Evolutionary conservation across 2,888 invertebrate genomes (phyloP), one percentile per base, ranked within the genome.

Genomic region (Pyrrhia umbra): DNA sequence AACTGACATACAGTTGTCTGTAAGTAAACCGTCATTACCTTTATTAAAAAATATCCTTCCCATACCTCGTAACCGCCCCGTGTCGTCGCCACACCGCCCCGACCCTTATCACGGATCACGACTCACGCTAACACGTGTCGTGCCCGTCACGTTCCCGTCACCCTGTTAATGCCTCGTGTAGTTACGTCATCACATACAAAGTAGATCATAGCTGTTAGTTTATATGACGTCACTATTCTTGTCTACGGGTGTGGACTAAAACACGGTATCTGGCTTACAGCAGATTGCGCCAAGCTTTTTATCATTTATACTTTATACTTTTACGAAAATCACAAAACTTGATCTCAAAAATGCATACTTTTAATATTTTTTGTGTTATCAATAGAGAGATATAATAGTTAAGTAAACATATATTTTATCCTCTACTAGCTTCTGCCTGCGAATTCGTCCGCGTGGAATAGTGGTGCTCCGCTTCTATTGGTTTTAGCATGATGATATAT

Each of bases 41-140:
- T n/a, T 13, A 34, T 34, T 21, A 42, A 42, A 40, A 21, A 42
- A 42, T 9, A 42, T 42, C 13, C 20, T 16, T 13, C 18, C 18
- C 5, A 20, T 10, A 42, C 20, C 42, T 18, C 18, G 2, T 1
- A 5, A 39, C 43, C 10, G 21, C 25, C 23, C 15, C 43, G 9
- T 45, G 70, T 66, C 66, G 54, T 37, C 70, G 20, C 40, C 49
- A 21, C 46, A 20, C n/a, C 43, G 30, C 6, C n/a, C 20, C 50
- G 66, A 70, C 70, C 70, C 71, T 67, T 13, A 46, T 71, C 71
- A 71, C 52, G 43, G 46, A 23, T 56, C 68, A 34, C 42, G 56
- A 46, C 37, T 18, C 47, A 50, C 50, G 43, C 20, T 9, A 30
- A 42, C 58, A 54, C 70, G 66, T 70, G 60, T 66, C 66, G 39